Conservation (phyloP, 2,113 vertebrate genomes). For the Apistogramma diplotaenia region DNA sequence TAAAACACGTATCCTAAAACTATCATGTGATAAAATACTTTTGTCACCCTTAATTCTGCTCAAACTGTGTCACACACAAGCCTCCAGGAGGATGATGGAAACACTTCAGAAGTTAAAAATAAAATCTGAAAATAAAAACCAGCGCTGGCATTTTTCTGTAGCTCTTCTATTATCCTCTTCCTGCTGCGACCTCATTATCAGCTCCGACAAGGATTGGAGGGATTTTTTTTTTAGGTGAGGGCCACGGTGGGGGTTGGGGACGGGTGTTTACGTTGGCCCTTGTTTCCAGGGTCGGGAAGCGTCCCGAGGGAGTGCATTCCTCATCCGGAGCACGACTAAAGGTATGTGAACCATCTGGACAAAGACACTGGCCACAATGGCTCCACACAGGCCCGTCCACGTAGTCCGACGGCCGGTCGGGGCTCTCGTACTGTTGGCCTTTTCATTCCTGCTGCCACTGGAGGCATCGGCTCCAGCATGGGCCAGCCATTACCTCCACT, state of each 20-base stretch:
- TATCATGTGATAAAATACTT: constrained; percentile 57
- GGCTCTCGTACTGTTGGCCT: constrained; percentile 24
- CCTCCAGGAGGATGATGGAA: neutral
- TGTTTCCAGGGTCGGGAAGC: constrained; percentile 79
- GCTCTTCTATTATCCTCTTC: constrained; percentile 1
- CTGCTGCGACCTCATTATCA: constrained; percentile 42
- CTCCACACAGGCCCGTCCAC: constrained; percentile 65
- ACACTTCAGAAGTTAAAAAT: neutral
- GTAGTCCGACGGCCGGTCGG: constrained; percentile 18
- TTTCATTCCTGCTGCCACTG: constrained; percentile 24
- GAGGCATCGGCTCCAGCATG: constrained; percentile 35
- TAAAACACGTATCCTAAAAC: constrained; percentile 30
- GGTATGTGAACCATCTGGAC: constrained; percentile 85
- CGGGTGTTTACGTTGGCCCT: constrained; percentile 82
- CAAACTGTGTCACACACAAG: constrained; percentile 16
- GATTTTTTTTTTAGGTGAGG: constrained; percentile 63
- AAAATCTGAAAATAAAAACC: neutral
- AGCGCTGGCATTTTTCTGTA: neutral
- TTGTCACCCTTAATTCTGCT: constrained; percentile 26
- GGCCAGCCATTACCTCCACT: constrained; percentile 18
- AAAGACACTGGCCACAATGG: constrained; percentile 77
- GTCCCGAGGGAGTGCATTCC: constrained; percentile 80
- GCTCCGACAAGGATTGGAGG: constrained; percentile 36
- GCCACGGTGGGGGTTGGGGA: constrained; percentile 43
- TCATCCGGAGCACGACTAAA: constrained; percentile 76